phyloP scores from a whole-genome alignment of 2,888 invertebrate genomes.

The Cosmia pyralina region DNA sequence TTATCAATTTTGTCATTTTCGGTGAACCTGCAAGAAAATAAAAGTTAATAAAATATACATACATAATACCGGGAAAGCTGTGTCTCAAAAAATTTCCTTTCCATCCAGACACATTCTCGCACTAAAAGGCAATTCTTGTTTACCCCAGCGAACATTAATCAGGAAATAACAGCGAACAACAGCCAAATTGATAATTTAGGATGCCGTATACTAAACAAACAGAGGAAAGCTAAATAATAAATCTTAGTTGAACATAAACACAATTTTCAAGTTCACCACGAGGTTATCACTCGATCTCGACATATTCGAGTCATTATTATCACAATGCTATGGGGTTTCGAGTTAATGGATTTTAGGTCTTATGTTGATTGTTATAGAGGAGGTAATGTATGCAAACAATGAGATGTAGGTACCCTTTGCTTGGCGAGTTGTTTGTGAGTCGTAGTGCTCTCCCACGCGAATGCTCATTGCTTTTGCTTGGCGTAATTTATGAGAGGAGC shows the following conservation, averaged over 20 bases:
- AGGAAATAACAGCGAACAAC: constrained; percentile 54
- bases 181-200: constrained; percentile 58
- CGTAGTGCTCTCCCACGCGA: constrained; percentile 80
- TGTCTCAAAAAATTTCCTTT: not conserved
- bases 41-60: not conserved
- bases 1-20: no score
- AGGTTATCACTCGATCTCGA: constrained; percentile 80
- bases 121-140: constrained; percentile 50
- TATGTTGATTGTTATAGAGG: constrained; percentile 63
- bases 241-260: constrained; percentile 76
- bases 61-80: not conserved
- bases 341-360: constrained; percentile 55
- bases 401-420: constrained; percentile 75
- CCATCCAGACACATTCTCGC: constrained; percentile 12
- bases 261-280: constrained; percentile 82
- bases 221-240: constrained; percentile 71
- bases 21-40: not conserved
- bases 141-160: constrained; percentile 43
- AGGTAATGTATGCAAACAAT: constrained; percentile 58
- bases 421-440: constrained; percentile 81
- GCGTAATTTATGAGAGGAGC: constrained; percentile 68
- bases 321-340: constrained; percentile 55
- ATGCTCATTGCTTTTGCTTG: constrained; percentile 82
- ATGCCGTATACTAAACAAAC: constrained; percentile 43
- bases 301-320: constrained; percentile 79